Evolutionary conservation across 2,113 vertebrate species (phyloP).

Genomic region (Ictalurus punctatus): DNA sequence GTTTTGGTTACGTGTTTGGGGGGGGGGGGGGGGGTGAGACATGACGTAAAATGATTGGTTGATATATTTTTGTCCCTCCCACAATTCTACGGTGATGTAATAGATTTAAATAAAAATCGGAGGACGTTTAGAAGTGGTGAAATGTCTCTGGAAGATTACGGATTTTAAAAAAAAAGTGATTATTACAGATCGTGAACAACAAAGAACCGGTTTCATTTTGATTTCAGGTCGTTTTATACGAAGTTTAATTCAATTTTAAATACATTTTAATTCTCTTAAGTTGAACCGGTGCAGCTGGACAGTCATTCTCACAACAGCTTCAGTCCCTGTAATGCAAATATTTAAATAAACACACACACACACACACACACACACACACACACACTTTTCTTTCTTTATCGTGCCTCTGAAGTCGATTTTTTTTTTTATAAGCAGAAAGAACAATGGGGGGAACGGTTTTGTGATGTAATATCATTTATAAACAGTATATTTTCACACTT

Average conservation of each 20-base stretch:
- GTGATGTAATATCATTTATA: background rate
- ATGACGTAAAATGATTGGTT: background rate
- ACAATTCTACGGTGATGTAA: background rate
- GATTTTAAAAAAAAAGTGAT: background rate
- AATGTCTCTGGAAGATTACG: background rate
- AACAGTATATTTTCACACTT: background rate
- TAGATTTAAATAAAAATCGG: background rate
- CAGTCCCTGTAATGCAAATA: background rate
- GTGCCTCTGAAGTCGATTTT: background rate
- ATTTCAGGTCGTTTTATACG: background rate
- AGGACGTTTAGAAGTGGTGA: background rate
- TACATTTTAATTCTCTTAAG: background rate
- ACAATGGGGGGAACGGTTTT: background rate
- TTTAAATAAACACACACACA: background rate
- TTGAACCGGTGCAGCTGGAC: background rate
- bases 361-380: conserved; percentile 8
- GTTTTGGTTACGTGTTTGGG: background rate
- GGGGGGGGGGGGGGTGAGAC: background rate
- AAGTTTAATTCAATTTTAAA: background rate
- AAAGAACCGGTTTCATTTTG: background rate
- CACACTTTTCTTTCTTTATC: background rate
- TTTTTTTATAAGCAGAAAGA: background rate
- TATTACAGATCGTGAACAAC: background rate
- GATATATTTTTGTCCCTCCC: background rate
- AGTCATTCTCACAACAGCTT: background rate